phyloP scores from a whole-genome alignment of 2,888 invertebrate genomes.

The Venustoraphidia nigricollis region DNA sequence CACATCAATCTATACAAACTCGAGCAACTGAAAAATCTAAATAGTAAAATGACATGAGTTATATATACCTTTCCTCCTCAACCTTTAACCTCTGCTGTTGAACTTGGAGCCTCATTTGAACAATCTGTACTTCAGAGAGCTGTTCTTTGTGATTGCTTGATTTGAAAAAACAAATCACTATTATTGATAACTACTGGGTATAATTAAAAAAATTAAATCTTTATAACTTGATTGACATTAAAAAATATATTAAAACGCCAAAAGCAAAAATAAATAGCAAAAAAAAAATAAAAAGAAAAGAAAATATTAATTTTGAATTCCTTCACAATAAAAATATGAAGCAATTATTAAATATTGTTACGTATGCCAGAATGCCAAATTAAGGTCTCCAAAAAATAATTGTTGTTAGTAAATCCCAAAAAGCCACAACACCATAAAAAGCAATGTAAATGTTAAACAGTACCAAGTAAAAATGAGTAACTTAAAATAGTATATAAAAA shows the following conservation, averaged over 20 bases:
- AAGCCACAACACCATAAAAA: background rate
- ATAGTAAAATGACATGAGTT: constrained; percentile 2
- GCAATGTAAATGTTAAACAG: background rate
- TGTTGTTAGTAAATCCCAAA: background rate
- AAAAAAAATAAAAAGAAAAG: too few relatives aligned
- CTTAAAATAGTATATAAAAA: too few relatives aligned
- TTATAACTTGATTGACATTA: too few relatives aligned
- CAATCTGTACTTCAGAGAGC: constrained; percentile 65
- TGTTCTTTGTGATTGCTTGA: constrained; percentile 46
- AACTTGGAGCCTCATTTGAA: constrained; percentile 67
- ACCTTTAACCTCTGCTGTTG: constrained; percentile 64
- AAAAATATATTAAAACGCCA: background rate
- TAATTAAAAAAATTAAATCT: too few relatives aligned
- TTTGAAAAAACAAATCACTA: constrained; percentile 5
- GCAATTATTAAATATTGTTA: background rate
- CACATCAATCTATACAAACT: background rate
- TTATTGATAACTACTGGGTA: constrained; percentile 7
- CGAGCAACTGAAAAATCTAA: constrained; percentile 1
- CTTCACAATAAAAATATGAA: background rate
- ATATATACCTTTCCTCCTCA: constrained; percentile 61
- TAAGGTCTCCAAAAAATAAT: constrained; percentile 3
- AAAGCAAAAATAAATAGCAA: background rate
- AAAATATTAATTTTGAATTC: too few relatives aligned
- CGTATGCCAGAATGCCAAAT: constrained; percentile 4
- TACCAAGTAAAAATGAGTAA: too few relatives aligned